phyloP scores from a whole-genome alignment of 2,888 invertebrate genomes.

The Bibio marci region DNA sequence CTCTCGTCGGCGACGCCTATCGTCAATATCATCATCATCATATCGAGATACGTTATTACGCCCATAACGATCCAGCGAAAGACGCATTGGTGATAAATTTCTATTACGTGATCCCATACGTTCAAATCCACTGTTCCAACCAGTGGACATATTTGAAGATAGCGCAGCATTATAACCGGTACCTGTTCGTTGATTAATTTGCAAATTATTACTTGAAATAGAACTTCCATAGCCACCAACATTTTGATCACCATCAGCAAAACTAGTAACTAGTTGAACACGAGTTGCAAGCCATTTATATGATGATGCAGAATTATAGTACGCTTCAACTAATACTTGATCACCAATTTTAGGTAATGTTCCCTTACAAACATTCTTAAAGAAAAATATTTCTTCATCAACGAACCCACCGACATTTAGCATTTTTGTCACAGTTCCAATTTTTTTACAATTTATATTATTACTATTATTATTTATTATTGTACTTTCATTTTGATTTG shows the following conservation, averaged over 20 bases:
- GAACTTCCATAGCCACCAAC: too few species aligned
- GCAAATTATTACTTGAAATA: too few species aligned
- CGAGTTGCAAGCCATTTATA: constrained; percentile 96
- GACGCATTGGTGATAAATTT: constrained; percentile 11
- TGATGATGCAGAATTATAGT: constrained; percentile 85
- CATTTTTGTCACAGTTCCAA: constrained; percentile 87
- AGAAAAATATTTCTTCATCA: constrained; percentile 94
- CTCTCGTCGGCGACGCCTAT: too few species aligned
- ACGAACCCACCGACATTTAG: constrained; percentile 93
- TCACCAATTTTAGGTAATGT: constrained; percentile 77
- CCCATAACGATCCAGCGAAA: constrained; percentile 10
- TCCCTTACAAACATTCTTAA: constrained; percentile 78
- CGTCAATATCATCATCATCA: constrained; percentile 20
- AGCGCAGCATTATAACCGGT: constrained; percentile 48
- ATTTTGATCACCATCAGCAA: constrained; percentile 37
- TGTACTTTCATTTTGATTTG: too few species aligned
- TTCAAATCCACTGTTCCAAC: too few species aligned
- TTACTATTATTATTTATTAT: too few species aligned
- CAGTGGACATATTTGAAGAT: too few species aligned
- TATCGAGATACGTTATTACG: constrained; percentile 2
- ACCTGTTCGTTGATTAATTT: not conserved
- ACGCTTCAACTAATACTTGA: constrained; percentile 84
- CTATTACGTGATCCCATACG: constrained; percentile 8
- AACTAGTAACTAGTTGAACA: constrained; percentile 49
- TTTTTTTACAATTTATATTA: constrained; percentile 47